A percentile compares a stretch with the other conserved stretches of the same genome.
These are phyloP conservation scores for Cosmia pyralina DNA, from an alignment of 2,888 invertebrate genomes.

Conservation along the genomic window DNA sequence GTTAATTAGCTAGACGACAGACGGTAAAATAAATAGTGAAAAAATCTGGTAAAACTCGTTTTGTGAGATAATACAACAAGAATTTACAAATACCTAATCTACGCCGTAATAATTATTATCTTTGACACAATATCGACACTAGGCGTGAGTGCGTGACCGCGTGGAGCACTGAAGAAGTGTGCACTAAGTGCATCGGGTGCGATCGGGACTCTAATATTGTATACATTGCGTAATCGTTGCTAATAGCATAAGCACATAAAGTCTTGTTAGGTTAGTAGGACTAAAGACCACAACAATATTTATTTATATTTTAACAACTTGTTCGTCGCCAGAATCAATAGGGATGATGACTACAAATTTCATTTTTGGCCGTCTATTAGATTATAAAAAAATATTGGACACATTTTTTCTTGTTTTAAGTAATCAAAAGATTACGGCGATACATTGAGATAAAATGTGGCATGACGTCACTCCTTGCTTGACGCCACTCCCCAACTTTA, in stretches of 20 bases:
- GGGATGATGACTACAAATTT: too few relatives aligned
- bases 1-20: constrained; percentile 36
- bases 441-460: too few relatives aligned
- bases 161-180: constrained; percentile 9
- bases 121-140: constrained; percentile 1
- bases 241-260: constrained; percentile 37
- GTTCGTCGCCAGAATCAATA: constrained; percentile 1
- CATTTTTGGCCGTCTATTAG: too few relatives aligned
- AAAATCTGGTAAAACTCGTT: constrained; percentile 47
- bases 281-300: constrained; percentile 20
- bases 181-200: constrained; percentile 1
- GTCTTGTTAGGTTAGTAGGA: constrained; percentile 6
- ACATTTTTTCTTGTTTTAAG: too few relatives aligned
- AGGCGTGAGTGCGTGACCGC: too few relatives aligned
- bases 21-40: constrained; percentile 21
- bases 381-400: too few relatives aligned
- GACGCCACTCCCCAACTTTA: too few relatives aligned
- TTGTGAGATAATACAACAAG: constrained; percentile 23
- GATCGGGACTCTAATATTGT: constrained; percentile 30
- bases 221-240: constrained; percentile 27
- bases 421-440: too few relatives aligned
- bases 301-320: constrained; percentile 1
- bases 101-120: not conserved
- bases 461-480: too few relatives aligned
- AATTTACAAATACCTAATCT: constrained; percentile 23